Evolutionary conservation across 2,113 vertebrate species (phyloP), one percentile per base, ranked within the genome.

Genomic region (Callipepla californica): DNA sequence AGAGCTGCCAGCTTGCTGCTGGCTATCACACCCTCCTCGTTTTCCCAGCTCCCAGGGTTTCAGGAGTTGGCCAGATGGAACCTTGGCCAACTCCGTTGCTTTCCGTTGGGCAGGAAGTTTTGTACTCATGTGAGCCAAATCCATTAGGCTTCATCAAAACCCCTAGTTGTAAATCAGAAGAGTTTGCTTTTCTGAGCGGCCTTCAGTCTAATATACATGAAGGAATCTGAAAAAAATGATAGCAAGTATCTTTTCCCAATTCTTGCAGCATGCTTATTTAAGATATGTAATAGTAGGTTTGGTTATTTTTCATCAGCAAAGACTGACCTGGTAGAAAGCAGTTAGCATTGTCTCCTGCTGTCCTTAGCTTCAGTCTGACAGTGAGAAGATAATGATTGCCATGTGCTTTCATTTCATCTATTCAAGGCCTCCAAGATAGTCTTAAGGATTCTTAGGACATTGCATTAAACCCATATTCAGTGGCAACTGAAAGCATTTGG

Each of bases 11-110:
- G 38, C 32, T 83, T 92, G 70, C 93, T 0, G 0, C 59, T 2
- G 50, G 72, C 85, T 85, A 17, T 67, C 75, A 73, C 13, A 0
- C 18, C 58, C 32, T 89, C 53, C 47, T 72, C 3, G 0, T 68
- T 87, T 82, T 82, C 75, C 42, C 81, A 80, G 45, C 51, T 80
- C 85, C 89, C 89, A 82, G 21, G 85, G 34, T 50, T 85, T 75
- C 16, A 48, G 59, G 78, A 91, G 2, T 1, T 78, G 93, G 47
- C 87, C 55, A 57, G 22, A 2, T 26, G 34, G 85, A 85, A 76
- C 20, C 42, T 74, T 65, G 85, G 75, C 78, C 26, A 38, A 9
- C 30, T 58, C 50, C 42, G 7, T 23, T 1, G 2, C 51, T 80
- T 92, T 89, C 76, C 9, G 0, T 1, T 42, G 65, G 80, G 82